Percentiles rank a stretch among this genome's conserved stretches.
These are phyloP conservation scores for Crotalus helleri DNA, from an alignment of 2,113 vertebrate species.

Conservation along the genomic window DNA sequence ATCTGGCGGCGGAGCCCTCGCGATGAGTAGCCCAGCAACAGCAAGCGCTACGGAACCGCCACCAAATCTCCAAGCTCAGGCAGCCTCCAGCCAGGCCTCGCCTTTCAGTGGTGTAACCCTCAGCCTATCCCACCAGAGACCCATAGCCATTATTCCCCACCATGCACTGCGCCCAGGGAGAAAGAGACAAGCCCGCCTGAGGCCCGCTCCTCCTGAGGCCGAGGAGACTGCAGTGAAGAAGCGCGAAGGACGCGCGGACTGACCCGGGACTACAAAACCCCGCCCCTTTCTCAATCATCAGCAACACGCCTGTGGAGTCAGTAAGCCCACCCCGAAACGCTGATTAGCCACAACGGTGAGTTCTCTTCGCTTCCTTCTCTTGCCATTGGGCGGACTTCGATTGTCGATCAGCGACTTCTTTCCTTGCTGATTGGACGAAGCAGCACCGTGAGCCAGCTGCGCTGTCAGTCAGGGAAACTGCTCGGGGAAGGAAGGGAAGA, in stretches of 20 bases:
- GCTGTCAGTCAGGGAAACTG: constrained; percentile 45
- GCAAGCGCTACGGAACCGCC: not conserved
- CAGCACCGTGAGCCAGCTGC: constrained; percentile 23
- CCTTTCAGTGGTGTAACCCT: not conserved
- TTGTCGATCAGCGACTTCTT: constrained; percentile 5
- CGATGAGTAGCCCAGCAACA: not conserved
- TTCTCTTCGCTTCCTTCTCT: not conserved
- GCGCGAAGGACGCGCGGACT: not conserved
- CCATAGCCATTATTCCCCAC: constrained; percentile 13
- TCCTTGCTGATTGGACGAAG: constrained; percentile 26
- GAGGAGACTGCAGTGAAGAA: not conserved
- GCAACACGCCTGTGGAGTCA: not conserved
- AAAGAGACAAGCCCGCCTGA: not conserved
- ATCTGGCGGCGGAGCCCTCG: not conserved
- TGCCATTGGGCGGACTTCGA: not conserved
- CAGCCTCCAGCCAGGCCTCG: not conserved
- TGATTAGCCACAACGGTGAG: constrained; percentile 27
- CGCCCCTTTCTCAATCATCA: not conserved
- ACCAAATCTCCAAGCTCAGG: not conserved
- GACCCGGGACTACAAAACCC: not conserved
- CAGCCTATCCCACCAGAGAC: not conserved
- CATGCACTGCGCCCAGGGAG: constrained; percentile 29
- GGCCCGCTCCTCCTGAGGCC: not conserved
- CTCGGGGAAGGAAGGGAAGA: constrained; percentile 12
- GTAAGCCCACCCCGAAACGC: not conserved